These are phyloP conservation scores for Aspidiotus destructor DNA, from an alignment of 2,888 invertebrate species.

Conservation along the genomic window DNA sequence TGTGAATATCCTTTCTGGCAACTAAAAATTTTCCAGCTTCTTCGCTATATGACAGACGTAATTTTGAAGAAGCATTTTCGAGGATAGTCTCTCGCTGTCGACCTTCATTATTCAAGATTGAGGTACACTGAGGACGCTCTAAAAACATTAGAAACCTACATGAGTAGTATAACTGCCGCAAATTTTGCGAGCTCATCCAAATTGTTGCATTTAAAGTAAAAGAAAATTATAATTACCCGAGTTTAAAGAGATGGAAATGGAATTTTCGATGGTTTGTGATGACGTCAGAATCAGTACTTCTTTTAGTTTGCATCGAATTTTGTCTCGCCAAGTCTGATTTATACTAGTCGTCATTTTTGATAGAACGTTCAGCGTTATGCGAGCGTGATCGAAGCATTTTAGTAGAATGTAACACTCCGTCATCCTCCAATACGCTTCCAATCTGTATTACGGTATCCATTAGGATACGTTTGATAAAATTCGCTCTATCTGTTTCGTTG, in stretches of 20 bases:
- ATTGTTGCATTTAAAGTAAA: too few relatives aligned
- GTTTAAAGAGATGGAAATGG: too few relatives aligned
- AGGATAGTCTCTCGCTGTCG: too few relatives aligned
- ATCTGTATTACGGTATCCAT: too few relatives aligned
- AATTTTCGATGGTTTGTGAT: too few relatives aligned
- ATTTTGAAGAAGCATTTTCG: constrained; percentile 39
- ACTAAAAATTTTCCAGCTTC: constrained; percentile 60
- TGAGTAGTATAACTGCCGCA: too few relatives aligned
- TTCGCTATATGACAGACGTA: constrained; percentile 39
- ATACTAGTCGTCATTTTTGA: constrained; percentile 45
- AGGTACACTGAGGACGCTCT: too few relatives aligned
- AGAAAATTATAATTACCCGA: too few relatives aligned
- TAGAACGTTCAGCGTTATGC: constrained; percentile 56
- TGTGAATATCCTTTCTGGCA: constrained; percentile 51
- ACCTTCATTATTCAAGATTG: too few relatives aligned
- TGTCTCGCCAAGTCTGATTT: constrained; percentile 24
- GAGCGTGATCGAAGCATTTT: constrained; percentile 52
- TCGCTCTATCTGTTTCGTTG: too few relatives aligned
- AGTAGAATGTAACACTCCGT: constrained; percentile 57
- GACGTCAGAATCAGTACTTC: neutral
- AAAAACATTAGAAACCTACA: too few relatives aligned
- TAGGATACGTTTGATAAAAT: neutral
- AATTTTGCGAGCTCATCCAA: too few relatives aligned
- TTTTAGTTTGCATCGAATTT: constrained; percentile 22
- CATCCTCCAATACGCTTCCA: constrained; percentile 60